These are phyloP conservation scores for Protonibea diacanthus DNA, from an alignment of 2,797 vertebrate genomes.

Conservation along the genomic window DNA sequence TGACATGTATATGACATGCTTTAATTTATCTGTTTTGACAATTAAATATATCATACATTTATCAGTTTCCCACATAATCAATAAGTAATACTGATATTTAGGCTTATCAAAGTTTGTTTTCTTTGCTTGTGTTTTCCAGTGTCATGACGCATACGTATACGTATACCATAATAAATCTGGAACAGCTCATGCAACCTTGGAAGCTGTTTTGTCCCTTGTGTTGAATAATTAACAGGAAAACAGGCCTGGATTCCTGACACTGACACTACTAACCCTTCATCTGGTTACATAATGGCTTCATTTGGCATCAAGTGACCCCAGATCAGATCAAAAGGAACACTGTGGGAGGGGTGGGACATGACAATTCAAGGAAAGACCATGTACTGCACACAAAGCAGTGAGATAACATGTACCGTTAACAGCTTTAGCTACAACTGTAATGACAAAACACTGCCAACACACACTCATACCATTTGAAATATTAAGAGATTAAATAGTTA, in stretches of 20 bases:
- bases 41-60: too few species aligned
- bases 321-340: background rate
- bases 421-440: background rate
- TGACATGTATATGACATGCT: background rate
- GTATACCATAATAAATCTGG: background rate
- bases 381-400: background rate
- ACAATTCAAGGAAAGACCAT: background rate
- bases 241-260: background rate
- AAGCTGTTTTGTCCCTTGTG: background rate
- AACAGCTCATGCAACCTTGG: background rate
- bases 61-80: background rate
- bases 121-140: background rate
- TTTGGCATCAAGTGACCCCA: background rate
- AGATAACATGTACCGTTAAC: background rate
- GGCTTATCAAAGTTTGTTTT: background rate
- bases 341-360: too few species aligned
- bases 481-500: background rate
- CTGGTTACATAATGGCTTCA: constrained; percentile 19
- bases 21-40: background rate
- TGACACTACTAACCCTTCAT: background rate
- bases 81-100: background rate
- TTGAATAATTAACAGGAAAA: constrained; percentile 36
- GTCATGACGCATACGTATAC: background rate
- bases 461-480: background rate
- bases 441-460: background rate